Evolutionary conservation across 2,888 invertebrate species (phyloP), one percentile per base, ranked within the genome.

Genomic region (Sminthurides aquaticus): DNA sequence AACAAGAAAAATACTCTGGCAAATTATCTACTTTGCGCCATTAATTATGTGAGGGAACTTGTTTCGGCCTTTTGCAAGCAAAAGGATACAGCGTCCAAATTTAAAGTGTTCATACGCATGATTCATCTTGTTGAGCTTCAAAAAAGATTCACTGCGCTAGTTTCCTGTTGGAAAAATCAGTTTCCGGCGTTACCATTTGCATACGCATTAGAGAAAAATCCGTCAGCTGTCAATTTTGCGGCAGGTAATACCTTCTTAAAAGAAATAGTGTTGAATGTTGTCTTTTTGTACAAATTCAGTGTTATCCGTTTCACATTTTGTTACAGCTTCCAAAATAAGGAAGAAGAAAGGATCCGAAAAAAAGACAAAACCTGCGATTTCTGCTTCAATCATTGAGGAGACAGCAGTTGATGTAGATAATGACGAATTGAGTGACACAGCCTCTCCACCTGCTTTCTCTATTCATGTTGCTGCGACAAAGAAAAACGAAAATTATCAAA

Each of bases 41-140:
- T 64, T 24, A 64, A 64, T 24, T 60, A 54, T 11, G n/a, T 60
- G 2, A 49, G 64, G 27, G 64, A 64, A 64, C n/a, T 64, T 3
- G 20, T 64, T 2, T 64, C 64, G 5, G 64, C 60, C 8, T 64
- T 64, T 34, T 59, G 55, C 22, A 20, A 25, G 3, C 60, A 60
- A 54, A 22, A 43, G 18, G 64, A 64, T 24, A 11, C 24, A 0
- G 55, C 55, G 20, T 27, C 60, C 3, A 54, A 27, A n/a, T 48
- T 64, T 20, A 64, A 64, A 56, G 34, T 64, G 20, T 60, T 60
- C 24, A 2, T 60, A 3, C 25, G 64, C 2, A 28, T 64, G 1
- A 48, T 25, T 20, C 29, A 64, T 48, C 49, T 64, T 15, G 59
- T 59, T 15, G 20, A 24, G n/a, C 49, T 60, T n/a, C 59, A 60